Conservation (phyloP, 1,140 invertebrate genomes). For the Hetaerina americana region DNA sequence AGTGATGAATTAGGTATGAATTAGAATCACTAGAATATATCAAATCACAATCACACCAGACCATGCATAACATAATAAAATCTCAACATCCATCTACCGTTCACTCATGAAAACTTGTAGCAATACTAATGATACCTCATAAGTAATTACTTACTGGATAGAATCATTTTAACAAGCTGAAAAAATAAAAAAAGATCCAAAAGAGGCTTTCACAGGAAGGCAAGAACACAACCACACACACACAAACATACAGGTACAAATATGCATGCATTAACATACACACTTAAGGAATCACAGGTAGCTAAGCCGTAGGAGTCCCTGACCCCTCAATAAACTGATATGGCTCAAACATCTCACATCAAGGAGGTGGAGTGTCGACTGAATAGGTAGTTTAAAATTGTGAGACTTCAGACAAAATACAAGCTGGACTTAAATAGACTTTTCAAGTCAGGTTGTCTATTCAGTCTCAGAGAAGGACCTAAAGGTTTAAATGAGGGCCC, state of each 20-base stretch:
- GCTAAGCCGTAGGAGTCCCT: neutral
- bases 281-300: neutral
- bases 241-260: neutral
- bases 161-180: neutral
- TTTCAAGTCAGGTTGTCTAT: neutral
- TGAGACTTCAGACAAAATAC: neutral
- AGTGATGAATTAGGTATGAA: neutral
- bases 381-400: neutral
- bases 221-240: neutral
- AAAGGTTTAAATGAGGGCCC: neutral
- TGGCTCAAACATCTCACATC: neutral
- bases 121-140: neutral
- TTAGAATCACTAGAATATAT: neutral
- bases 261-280: neutral
- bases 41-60: neutral
- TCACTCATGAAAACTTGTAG: neutral
- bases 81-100: neutral
- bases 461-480: neutral
- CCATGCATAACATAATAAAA: neutral
- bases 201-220: neutral
- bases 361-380: neutral
- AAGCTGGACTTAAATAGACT: neutral
- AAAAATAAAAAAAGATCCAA: too few relatives aligned
- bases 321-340: neutral
- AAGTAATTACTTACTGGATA: neutral